Base-by-base conservation (phyloP, 1,140 invertebrate species). In the Heliconius nattereri region DNA sequence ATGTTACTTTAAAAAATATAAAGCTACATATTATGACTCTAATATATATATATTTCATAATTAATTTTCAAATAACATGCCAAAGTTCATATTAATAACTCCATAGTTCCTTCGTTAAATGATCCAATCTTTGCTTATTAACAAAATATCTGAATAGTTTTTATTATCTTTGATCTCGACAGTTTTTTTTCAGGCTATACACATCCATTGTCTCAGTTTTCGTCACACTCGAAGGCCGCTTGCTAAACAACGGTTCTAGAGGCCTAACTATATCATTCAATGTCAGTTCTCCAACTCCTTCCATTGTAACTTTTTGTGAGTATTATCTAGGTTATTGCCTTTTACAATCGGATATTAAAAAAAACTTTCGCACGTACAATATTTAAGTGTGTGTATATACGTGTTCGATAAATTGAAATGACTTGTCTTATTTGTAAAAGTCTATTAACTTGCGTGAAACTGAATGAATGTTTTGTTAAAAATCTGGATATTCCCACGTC, bases 211-310 rank as follows among this genome's bases (percentile, higher is more conserved):
- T 81, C 75, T 81, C 40, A 26, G 71, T 75, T 84, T 82, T 79
- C 80, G 78, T 80, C 80, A 84, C 78, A 73, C 73, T 60, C n/a
- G 78, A 84, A 84, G 83, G 83, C 76, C 75, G 70, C 80, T 79
- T 81, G 80, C 80, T 73, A 84, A 84, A 81, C 45, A 79, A 77
- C 66, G 49, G 66, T 80, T 73, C 83, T 54, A 79, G 82, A 83
- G 77, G 82, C 82, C 83, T 79, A 52, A 52, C 49, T 52, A 81
- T 75, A 74, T 70, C 57, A 71, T 54, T 81, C 71, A 78, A 77
- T 78, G 71, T 74, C 75, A 77, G 8, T 66, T 66, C 26, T 66
- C 60, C 37, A 66, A 66, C 23, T 66, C 26, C 26, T 66, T 29
- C 60, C 26, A 66, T 66, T 66, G 60, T 66, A 29, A 66, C 23